Evolutionary conservation across 2,797 vertebrate species (phyloP).

Genomic region (Lutjanus argentimaculatus): DNA sequence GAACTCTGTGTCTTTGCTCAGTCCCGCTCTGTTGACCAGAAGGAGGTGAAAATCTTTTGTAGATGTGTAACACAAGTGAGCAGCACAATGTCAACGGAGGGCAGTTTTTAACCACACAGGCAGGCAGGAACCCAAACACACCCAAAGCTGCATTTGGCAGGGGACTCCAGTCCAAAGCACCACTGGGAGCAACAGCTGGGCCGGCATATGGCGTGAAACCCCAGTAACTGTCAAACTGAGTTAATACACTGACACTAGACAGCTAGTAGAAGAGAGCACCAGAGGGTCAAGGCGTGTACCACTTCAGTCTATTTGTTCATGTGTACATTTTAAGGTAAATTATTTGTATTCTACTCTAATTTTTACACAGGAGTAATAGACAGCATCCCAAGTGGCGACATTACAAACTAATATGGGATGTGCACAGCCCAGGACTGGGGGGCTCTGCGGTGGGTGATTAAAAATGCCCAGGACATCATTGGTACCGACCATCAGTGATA

Average conservation of each 20-base stretch:
- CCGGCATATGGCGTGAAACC: slow-evolving; percentile 69
- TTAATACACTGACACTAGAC: slow-evolving; percentile 24
- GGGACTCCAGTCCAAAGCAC: slow-evolving; percentile 51
- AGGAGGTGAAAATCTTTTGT: slow-evolving; percentile 41
- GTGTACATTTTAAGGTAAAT: background rate
- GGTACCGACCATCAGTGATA: no score
- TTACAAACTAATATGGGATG: no score
- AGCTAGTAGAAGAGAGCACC: background rate
- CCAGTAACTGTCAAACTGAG: slow-evolving; percentile 49
- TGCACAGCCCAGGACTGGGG: no score
- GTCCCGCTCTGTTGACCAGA: slow-evolving; percentile 21
- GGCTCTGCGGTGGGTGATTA: no score
- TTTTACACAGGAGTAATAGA: no score
- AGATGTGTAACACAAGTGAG: slow-evolving; percentile 45
- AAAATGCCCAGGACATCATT: no score
- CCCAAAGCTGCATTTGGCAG: slow-evolving; percentile 55
- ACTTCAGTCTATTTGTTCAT: slow-evolving; percentile 19
- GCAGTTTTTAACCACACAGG: slow-evolving; percentile 40
- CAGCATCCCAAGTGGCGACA: no score
- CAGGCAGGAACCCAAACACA: slow-evolving; percentile 57
- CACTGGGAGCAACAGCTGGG: slow-evolving; percentile 77
- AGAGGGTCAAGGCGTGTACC: background rate
- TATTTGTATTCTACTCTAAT: background rate
- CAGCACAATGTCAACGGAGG: slow-evolving; percentile 51
- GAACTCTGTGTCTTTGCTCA: slow-evolving; percentile 22